These are phyloP conservation scores for Rhagoletis zephyria DNA, from an alignment of 1,140 invertebrate genomes.

Conservation along the genomic window DNA sequence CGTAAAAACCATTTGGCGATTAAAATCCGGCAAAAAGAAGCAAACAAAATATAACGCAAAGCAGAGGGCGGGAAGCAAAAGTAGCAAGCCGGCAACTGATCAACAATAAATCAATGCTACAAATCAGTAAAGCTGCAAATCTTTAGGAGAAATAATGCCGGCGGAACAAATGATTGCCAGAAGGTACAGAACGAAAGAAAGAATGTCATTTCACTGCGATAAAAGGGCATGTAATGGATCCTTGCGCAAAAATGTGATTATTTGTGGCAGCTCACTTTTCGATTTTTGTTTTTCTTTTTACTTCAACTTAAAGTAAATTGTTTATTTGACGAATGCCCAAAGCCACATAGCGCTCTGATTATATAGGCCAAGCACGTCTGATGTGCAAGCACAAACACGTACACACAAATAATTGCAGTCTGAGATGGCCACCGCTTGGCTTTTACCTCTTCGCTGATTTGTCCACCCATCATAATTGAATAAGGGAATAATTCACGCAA, in stretches of 20 bases:
- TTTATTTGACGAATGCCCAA: not conserved
- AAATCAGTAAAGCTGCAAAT: not conserved
- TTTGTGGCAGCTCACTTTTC: not conserved
- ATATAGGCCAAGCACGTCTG: not conserved
- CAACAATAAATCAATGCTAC: not conserved
- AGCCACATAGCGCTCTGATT: not conserved
- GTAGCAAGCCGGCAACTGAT: not conserved
- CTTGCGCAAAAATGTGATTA: slow-evolving; percentile 2
- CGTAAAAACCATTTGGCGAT: not conserved
- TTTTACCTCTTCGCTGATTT: slow-evolving; percentile 68
- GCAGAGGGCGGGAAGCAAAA: not conserved
- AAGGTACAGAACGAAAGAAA: not conserved
- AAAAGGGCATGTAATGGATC: slow-evolving; percentile 40
- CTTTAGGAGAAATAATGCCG: not conserved
- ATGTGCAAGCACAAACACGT: not conserved
- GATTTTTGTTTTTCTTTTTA: not conserved
- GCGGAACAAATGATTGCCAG: not conserved
- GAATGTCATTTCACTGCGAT: not conserved
- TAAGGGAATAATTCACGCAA: slow-evolving; percentile 63
- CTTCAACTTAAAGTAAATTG: slow-evolving; percentile 3
- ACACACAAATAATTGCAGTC: not conserved
- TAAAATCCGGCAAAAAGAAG: not conserved
- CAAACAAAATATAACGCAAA: too few relatives aligned
- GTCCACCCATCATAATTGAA: slow-evolving; percentile 72
- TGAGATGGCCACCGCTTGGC: not conserved